Evolutionary conservation across 2,888 invertebrate genomes (phyloP).

Genomic region (Macropis europaea): DNA sequence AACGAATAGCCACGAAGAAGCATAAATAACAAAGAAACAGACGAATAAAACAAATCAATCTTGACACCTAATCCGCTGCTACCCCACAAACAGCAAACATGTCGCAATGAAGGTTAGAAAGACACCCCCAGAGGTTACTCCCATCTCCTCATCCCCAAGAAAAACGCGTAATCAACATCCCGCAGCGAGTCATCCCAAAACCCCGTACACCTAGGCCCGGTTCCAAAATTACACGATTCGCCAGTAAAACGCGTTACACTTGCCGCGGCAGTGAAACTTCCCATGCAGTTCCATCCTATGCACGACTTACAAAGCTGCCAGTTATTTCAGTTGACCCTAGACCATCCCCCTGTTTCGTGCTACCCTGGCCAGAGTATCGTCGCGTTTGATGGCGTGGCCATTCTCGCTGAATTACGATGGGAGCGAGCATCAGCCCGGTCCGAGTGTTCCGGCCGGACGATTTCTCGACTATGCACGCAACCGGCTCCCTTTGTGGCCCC

Average conservation of each 20-base stretch:
- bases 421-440: slow-evolving; percentile 49
- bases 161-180: too few species aligned
- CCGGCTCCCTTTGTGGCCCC: slow-evolving; percentile 26
- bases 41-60: too few species aligned
- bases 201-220: too few species aligned
- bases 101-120: too few species aligned
- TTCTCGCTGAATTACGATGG: slow-evolving; percentile 75
- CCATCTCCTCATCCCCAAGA: too few species aligned
- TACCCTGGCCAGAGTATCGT: slow-evolving; percentile 54
- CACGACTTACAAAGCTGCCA: slow-evolving; percentile 16
- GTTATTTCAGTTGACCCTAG: slow-evolving; percentile 10
- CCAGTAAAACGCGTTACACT: neutral
- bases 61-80: too few species aligned
- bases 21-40: too few species aligned
- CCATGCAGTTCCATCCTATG: neutral
- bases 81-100: too few species aligned
- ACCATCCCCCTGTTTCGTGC: neutral
- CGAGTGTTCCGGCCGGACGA: slow-evolving; percentile 67
- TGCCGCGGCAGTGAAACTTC: slow-evolving; percentile 10
- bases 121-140: too few species aligned
- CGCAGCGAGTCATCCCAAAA: too few species aligned
- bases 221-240: too few species aligned
- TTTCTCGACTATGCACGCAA: slow-evolving; percentile 57
- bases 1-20: too few species aligned
- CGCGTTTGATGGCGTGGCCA: slow-evolving; percentile 72